Evolutionary conservation across 2,113 vertebrate genomes (phyloP).

Genomic region (Psittacara wagleri): DNA sequence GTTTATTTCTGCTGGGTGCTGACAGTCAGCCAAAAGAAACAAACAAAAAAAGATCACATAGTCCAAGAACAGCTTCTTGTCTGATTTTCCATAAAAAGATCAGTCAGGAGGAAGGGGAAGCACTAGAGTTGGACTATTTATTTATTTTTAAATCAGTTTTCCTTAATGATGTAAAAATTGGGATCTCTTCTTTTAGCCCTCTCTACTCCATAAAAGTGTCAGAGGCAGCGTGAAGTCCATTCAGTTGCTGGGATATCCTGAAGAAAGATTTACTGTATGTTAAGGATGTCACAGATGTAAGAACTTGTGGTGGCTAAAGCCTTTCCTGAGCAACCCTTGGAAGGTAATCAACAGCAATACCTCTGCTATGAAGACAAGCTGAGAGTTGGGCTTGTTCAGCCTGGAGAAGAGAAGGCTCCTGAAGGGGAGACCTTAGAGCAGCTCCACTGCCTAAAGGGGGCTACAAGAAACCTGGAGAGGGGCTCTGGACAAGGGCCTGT

Average conservation of each 20-base stretch:
- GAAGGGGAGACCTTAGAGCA: neutral
- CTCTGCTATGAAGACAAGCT: neutral
- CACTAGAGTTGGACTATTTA: neutral
- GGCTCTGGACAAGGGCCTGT: neutral
- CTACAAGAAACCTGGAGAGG: neutral
- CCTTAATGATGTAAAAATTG: neutral
- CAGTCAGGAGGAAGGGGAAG: neutral
- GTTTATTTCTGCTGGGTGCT: slow-evolving; percentile 43
- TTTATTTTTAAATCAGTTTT: neutral
- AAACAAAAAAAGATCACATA: neutral
- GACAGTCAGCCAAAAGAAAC: slow-evolving; percentile 34
- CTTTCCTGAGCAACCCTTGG: neutral
- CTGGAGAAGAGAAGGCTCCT: neutral
- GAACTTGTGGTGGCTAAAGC: neutral
- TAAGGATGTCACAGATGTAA: neutral
- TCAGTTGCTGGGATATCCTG: neutral
- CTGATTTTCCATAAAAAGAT: neutral
- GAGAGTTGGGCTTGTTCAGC: neutral
- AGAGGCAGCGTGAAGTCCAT: neutral
- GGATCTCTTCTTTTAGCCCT: neutral
- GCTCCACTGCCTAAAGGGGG: neutral
- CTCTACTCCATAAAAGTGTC: neutral
- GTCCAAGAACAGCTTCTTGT: neutral
- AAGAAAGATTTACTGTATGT: neutral
- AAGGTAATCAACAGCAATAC: neutral